Conservation (phyloP, 1,140 invertebrate genomes). For the Harpegnathos saltator region DNA sequence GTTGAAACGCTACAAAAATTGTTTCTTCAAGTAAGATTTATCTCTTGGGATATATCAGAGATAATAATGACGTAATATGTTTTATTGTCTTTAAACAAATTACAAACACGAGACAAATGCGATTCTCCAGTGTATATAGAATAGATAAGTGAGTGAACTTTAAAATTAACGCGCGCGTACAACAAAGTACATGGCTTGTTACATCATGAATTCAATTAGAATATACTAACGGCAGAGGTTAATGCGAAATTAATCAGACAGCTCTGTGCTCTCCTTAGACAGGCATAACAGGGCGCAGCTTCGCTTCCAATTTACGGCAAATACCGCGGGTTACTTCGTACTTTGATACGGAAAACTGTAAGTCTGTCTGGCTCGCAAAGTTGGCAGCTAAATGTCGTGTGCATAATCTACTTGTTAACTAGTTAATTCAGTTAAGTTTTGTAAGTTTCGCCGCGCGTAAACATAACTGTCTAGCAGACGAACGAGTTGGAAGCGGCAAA, state of each 20-base stretch:
- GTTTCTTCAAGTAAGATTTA: not conserved
- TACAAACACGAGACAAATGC: not conserved
- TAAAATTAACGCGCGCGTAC: not conserved
- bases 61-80: not conserved
- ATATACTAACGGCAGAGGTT: not conserved
- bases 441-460: constrained; percentile 72
- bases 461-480: constrained; percentile 70
- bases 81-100: constrained; percentile 12
- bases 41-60: not conserved
- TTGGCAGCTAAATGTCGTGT: constrained; percentile 74
- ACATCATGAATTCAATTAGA: not conserved
- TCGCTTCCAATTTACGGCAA: constrained; percentile 45
- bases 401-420: constrained; percentile 74
- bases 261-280: constrained; percentile 42
- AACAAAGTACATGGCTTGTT: not conserved
- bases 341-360: constrained; percentile 66
- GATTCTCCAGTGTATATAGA: not conserved
- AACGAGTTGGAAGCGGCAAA: constrained; percentile 67
- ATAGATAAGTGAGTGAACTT: not conserved
- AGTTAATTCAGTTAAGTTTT: constrained; percentile 76
- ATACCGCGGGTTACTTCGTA: constrained; percentile 63
- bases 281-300: constrained; percentile 20
- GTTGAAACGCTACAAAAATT: not conserved
- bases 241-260: constrained; percentile 50
- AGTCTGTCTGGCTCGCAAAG: constrained; percentile 49